Evolutionary conservation across 2,113 vertebrate genomes (phyloP), one percentile per base, ranked within the genome.

Genomic region (Toxostoma redivivum): DNA sequence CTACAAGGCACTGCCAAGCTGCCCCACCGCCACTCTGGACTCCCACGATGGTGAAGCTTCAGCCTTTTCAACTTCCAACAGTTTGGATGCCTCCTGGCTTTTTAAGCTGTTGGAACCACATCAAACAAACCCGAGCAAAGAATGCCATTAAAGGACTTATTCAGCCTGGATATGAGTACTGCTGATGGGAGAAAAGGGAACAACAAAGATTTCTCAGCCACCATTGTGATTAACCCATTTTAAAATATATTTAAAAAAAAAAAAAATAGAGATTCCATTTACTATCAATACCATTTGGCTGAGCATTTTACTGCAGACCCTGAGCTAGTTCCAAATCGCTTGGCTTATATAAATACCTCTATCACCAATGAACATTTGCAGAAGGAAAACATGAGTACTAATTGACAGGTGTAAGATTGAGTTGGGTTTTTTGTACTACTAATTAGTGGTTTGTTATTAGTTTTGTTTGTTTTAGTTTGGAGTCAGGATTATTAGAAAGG

Each of bases 51-150:
- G 57, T 45, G 44, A 86, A 91, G 71, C 76, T 87, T 96, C 61
- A 71, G 93, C 81, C 72, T 88, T 93, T 97, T 92, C n/a, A 74
- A 92, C 78, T 95, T 84, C 51, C 88, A 97, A 77, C 86, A 89
- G 69, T 95, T 92, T 96, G 95, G 95, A 89, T 91, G 54, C 24
- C 89, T 97, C 90, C 73, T 72, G 64, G 84, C n/a, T n/a, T 98
- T 96, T 98, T 97, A 97, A 96, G 92, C 94, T 95, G 67, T 90
- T 98, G 97, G 97, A 97, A 95, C 64, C 56, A 95, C 96, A 97
- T 98, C 97, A 98, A 97, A 98, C 62, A 4, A 54, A 35, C 40
- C 71, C 0, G 2, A 94, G 94, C 83, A 95, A 98, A 98, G 93
- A 97, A 98, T 77, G 80, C 38, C 3, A 69, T 82, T 31, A 73